These are phyloP conservation scores for Malaclemys terrapin DNA, from an alignment of 2,113 vertebrate species.

Conservation along the genomic window DNA sequence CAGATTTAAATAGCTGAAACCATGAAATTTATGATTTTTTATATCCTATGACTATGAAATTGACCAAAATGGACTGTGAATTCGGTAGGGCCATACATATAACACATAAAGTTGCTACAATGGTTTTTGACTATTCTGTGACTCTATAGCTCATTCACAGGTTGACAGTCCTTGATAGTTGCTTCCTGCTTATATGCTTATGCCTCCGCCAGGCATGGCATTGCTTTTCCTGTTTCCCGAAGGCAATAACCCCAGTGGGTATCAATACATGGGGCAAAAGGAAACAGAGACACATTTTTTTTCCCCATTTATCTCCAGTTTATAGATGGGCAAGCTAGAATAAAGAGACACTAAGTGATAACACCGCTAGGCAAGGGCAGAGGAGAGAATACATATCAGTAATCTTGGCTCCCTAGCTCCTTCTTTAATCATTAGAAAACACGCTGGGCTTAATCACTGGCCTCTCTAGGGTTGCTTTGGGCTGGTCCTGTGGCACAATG, in stretches of 20 bases:
- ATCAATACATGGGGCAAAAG: too few relatives aligned
- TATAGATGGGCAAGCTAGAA: not conserved
- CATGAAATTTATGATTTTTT: too few relatives aligned
- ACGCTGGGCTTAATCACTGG: too few relatives aligned
- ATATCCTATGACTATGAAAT: too few relatives aligned
- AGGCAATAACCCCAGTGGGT: too few relatives aligned
- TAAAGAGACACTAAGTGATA: not conserved
- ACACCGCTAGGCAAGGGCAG: not conserved
- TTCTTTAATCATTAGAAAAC: not conserved
- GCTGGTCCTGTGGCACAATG: rapidly evolving
- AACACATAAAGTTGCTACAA: not conserved
- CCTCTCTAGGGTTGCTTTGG: rapidly evolving
- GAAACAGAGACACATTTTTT: too few relatives aligned
- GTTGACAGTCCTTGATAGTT: not conserved
- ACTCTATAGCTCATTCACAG: too few relatives aligned
- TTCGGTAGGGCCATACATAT: not conserved
- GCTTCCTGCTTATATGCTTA: too few relatives aligned
- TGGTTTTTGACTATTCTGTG: not conserved
- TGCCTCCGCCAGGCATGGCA: not conserved
- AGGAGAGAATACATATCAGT: not conserved
- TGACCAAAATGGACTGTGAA: too few relatives aligned
- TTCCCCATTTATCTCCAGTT: not conserved
- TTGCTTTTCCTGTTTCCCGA: not conserved
- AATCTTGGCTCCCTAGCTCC: not conserved
- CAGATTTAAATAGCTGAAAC: too few relatives aligned